phyloP scores from a whole-genome alignment of 2,888 invertebrate species.

The Pollenia angustigena region DNA sequence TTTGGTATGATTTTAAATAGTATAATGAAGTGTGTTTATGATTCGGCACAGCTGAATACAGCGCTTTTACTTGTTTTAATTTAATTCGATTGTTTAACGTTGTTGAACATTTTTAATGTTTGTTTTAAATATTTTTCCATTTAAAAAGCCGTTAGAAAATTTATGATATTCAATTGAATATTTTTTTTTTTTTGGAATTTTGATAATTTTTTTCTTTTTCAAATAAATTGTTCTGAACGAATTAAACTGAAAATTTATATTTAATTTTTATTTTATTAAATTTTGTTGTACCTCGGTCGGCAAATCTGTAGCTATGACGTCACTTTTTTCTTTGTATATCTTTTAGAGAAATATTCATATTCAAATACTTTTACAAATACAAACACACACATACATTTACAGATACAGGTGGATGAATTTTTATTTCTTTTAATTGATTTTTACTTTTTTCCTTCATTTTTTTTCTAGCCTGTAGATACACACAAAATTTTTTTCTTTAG shows the following conservation, averaged over 20 bases:
- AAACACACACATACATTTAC: neutral
- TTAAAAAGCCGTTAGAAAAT: constrained; percentile 38
- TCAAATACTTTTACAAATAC: neutral
- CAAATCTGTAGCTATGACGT: constrained; percentile 66
- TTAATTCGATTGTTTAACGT: constrained; percentile 29
- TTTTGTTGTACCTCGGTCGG: constrained; percentile 45
- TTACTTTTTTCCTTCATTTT: constrained; percentile 36
- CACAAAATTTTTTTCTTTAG: constrained; percentile 4
- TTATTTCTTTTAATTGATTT: constrained; percentile 38
- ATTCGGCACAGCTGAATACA: neutral
- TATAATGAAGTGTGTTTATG: too few species aligned
- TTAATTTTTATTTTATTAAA: constrained; percentile 34
- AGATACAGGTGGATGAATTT: constrained; percentile 65
- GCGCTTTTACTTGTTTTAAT: constrained; percentile 6
- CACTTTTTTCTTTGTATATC: constrained; percentile 55
- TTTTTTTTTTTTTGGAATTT: neutral
- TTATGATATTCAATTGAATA: constrained; percentile 24
- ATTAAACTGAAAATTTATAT: constrained; percentile 29
- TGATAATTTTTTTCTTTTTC: neutral
- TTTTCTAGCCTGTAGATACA: constrained; percentile 38
- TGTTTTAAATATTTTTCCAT: constrained; percentile 22
- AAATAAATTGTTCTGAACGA: constrained; percentile 52
- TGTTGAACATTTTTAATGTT: constrained; percentile 41
- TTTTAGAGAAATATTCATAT: neutral
- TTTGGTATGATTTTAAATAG: too few species aligned